Base-by-base conservation (phyloP, 1,140 invertebrate genomes). In the Tribolium castaneum region DNA sequence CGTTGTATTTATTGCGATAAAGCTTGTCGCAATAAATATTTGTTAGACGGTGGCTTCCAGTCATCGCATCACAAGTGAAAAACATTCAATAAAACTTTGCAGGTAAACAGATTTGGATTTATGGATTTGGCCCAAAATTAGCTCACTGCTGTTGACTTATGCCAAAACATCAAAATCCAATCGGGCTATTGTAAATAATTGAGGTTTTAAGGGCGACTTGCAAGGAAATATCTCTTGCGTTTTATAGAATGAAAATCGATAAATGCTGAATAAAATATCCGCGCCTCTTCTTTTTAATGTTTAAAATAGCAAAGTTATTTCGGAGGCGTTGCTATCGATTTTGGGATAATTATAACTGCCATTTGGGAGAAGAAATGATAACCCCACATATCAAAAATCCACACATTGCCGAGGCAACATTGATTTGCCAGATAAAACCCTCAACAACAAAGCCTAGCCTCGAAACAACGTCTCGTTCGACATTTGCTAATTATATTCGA, bases 401-500 rank as follows among this genome's bases (percentile, higher is more conserved):
- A 5, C 9, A 66, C 30, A 16, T 35, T 13, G 16, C 4, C n/a
- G 3, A 1, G 25, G 25, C 25, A 30, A 12, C 25, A 13, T 66
- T 66, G 59, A 66, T 66, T 66, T 66, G 30, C 2, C 3, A n/a
- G 59, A 66, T 66, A 66, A 66, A 45, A 39, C 30, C 22, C 30
- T 1, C 30, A 66, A 66, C 35, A 39, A 66, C 30, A 39, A 12
- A 22, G 6, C 54, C 2, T 59, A 2, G 22, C 22, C 16, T 2
- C 12, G 16, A 54, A 54, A 16, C 51, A 54, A 14, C 14, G 12
- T 12, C 25, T 66, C 10, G 59, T 66, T 66, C 59, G 30, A 25
- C 30, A 66, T 39, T 25, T 34, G 59, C 59, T 66, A 66, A 66
- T 71, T 72, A 30, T 81, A 19, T 75, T 78, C 54, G 10, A 77